Base-by-base conservation (phyloP, 2,113 vertebrate species). In the Phasianus colchicus region DNA sequence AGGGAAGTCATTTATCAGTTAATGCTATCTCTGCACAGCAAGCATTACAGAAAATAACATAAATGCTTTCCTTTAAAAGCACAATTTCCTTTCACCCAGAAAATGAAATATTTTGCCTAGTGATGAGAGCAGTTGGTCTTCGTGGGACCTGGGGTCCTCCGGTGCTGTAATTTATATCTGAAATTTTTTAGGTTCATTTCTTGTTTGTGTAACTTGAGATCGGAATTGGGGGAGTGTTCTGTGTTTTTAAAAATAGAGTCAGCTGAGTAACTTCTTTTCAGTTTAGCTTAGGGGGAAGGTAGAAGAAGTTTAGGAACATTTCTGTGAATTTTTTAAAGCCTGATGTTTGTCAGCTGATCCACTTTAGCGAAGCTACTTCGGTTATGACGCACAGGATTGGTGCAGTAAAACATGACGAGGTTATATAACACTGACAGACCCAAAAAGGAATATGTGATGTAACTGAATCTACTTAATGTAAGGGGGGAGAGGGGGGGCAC, bases 401-500 rank as follows among this genome's bases (percentile, higher is more conserved):
- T 81, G 27, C 34, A 47, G 27, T 19, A 45, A 47, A 27, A 25
- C 24, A 36, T 27, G 32, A 10, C 22, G 40, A 83, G 55, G 32
- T 77, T 80, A 80, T 34, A 22, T 78, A 88, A 86, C 72, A 57
- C 22, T 73, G 38, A 34, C 22, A 50, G 54, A 63, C 38, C 2
- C 6, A 70, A 45, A 86, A 88, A 91, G 45, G 45, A 94, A 85
- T 91, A 38, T 40, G 24, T 87, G 55, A 88, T 86, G 64, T 79
- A 43, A 82, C 5, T 30, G 40, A 87, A 82, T 43, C 61, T 67
- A 19, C 32, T 57, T 89, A 60, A 55, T 32, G 15, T 3, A 64
- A 72, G 15, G 7, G 16, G 15, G 32, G 43, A 67, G 13, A 5
- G 16, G 17, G 29, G 29, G 32, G 13, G 16, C 74, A 67, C 10